phyloP scores from a whole-genome alignment of 2,888 invertebrate species.

The Ormyrus thymus region DNA sequence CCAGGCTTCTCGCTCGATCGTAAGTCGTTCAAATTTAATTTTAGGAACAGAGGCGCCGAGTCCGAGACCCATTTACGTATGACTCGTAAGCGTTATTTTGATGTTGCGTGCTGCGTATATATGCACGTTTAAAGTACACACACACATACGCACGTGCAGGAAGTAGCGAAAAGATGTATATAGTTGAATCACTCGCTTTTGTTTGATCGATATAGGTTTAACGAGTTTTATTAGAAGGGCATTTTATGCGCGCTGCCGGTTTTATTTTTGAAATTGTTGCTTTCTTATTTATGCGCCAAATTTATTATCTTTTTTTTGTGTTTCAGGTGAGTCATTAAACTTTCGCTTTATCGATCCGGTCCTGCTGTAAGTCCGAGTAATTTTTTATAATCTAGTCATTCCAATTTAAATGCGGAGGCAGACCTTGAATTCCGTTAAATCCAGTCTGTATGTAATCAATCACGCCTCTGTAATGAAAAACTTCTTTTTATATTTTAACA shows the following conservation, averaged over 20 bases:
- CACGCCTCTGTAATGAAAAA: too few species aligned
- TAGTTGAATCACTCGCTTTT: background rate
- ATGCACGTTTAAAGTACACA: background rate
- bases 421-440: too few species aligned
- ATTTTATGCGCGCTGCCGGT: background rate
- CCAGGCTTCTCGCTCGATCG: too few species aligned
- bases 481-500: too few species aligned
- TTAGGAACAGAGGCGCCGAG: background rate
- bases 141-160: background rate
- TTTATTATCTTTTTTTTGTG: background rate
- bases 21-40: too few species aligned
- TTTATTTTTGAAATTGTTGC: background rate
- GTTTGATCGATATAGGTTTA: conserved; percentile 45
- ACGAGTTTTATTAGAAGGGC: conserved; percentile 16
- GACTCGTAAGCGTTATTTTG: background rate
- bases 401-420: too few species aligned
- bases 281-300: background rate
- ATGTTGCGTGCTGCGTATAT: background rate
- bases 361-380: background rate
- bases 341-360: background rate
- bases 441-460: too few species aligned
- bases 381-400: too few species aligned
- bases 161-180: conserved; percentile 6
- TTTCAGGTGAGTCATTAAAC: conserved; percentile 25
- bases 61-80: background rate